phyloP scores from a whole-genome alignment of 2,797 vertebrate genomes.

The Gobionotothen gibberifrons region DNA sequence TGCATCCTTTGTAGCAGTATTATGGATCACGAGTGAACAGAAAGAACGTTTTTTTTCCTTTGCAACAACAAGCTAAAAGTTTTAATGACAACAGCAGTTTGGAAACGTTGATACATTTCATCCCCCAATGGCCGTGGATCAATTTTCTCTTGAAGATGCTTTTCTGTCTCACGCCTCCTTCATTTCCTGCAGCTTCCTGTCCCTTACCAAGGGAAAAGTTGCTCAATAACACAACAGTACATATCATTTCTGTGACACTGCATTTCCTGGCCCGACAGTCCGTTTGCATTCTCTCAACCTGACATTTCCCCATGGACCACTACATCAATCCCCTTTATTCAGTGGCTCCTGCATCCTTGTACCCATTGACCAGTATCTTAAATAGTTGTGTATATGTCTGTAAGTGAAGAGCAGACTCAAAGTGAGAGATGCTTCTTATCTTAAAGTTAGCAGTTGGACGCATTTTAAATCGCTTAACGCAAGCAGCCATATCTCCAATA shows the following conservation, averaged over 20 bases:
- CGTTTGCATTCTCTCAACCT: slow-evolving; percentile 20
- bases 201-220: slow-evolving; percentile 11
- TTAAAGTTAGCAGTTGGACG: slow-evolving; percentile 26
- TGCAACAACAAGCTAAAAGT: slow-evolving; percentile 17
- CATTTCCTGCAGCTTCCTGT: slow-evolving; percentile 14
- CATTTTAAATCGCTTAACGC: slow-evolving; percentile 26
- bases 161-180: slow-evolving; percentile 13
- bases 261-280: slow-evolving; percentile 10
- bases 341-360: slow-evolving; percentile 10
- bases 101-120: slow-evolving; percentile 12
- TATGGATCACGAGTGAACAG: neutral
- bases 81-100: slow-evolving; percentile 26
- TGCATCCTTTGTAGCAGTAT: neutral
- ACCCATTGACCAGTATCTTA: slow-evolving; percentile 19
- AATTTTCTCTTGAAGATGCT: slow-evolving; percentile 35
- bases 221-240: neutral
- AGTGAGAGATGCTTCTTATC: slow-evolving; percentile 20
- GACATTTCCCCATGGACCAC: slow-evolving; percentile 7
- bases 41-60: neutral
- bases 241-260: slow-evolving; percentile 12
- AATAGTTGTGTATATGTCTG: slow-evolving; percentile 12
- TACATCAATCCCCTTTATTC: slow-evolving; percentile 23
- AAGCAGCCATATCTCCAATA: slow-evolving; percentile 4
- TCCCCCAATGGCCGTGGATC: slow-evolving; percentile 36
- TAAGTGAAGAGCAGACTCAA: slow-evolving; percentile 20